phyloP scores from a whole-genome alignment of 1,140 invertebrate species.

The Cyclargus thomasi region DNA sequence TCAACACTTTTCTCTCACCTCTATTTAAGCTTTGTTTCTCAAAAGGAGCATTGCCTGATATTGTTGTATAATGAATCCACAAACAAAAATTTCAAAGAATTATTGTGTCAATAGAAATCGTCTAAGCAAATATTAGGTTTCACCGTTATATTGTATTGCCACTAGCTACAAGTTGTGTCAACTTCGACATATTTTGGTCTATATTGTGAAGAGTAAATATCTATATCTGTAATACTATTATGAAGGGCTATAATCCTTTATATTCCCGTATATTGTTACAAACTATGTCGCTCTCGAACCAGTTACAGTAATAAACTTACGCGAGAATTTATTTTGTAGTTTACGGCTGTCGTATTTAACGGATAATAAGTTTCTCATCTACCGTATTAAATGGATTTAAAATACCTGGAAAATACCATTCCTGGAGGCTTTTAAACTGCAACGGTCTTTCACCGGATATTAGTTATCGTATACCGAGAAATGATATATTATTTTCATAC shows the following conservation, averaged over 20 bases:
- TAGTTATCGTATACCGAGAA: background rate
- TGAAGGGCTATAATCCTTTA: background rate
- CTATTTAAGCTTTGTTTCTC: no score
- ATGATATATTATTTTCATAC: background rate
- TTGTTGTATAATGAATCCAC: no score
- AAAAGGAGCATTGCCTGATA: no score
- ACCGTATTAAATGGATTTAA: constrained; percentile 1
- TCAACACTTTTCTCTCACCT: no score
- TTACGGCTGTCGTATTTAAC: background rate
- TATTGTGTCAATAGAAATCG: no score
- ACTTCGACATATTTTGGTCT: no score
- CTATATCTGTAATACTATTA: background rate
- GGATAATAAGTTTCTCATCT: background rate
- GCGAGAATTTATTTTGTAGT: background rate
- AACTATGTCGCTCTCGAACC: background rate
- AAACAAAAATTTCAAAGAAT: no score
- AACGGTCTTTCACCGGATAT: background rate
- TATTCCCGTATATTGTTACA: background rate
- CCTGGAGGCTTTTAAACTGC: no score
- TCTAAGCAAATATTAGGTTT: no score
- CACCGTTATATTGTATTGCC: no score
- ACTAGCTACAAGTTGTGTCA: no score
- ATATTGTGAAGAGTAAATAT: no score
- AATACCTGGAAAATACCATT: background rate
- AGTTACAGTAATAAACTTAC: background rate